These are phyloP conservation scores for Clistopyga incitator DNA, from an alignment of 2,888 invertebrate genomes.

Conservation along the genomic window DNA sequence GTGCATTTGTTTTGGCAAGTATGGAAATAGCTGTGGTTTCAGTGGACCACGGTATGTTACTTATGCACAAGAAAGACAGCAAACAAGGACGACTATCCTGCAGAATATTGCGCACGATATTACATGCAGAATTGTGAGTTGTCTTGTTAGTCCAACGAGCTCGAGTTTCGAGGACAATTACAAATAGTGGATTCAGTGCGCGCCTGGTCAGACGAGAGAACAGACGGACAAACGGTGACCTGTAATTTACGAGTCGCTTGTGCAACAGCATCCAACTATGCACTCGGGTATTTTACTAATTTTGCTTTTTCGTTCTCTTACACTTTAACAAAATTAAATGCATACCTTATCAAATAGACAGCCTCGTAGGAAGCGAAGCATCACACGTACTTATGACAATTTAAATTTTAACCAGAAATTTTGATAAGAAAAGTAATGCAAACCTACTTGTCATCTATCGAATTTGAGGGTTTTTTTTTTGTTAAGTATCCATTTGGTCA, in stretches of 20 bases:
- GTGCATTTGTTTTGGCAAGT: neutral
- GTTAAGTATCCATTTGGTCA: no score
- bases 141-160: neutral
- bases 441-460: no score
- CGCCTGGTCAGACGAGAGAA: neutral
- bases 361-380: no score
- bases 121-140: neutral
- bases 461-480: no score
- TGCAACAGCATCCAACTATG: neutral
- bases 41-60: neutral
- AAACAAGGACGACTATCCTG: neutral
- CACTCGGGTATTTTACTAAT: neutral
- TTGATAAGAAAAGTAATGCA: no score
- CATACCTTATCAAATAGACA: no score
- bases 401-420: no score
- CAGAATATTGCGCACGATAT: neutral
- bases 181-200: neutral
- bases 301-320: neutral
- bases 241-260: neutral
- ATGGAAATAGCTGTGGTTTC: neutral
- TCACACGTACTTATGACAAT: no score
- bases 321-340: no score
- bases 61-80: neutral
- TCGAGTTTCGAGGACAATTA: neutral
- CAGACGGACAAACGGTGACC: neutral